Evolutionary conservation across 2,888 invertebrate species (phyloP).

Genomic region (Meganola albula): DNA sequence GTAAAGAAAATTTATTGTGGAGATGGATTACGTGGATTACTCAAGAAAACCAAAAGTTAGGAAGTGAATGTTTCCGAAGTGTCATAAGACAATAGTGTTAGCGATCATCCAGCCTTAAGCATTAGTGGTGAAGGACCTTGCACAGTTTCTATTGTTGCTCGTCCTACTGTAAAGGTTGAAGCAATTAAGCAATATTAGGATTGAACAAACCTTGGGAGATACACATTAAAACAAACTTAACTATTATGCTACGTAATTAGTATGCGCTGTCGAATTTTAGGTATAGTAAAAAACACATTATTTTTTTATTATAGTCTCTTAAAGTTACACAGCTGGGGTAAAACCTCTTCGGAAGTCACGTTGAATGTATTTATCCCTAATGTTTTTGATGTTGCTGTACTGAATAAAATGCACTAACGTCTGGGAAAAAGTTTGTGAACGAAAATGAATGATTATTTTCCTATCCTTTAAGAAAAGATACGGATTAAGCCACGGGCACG

Average conservation of each 20-base stretch:
- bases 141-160: slow-evolving; percentile 52
- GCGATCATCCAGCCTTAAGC: slow-evolving; percentile 46
- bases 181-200: slow-evolving; percentile 63
- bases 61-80: slow-evolving; percentile 59
- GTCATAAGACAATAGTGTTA: slow-evolving; percentile 47
- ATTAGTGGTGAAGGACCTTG: slow-evolving; percentile 44
- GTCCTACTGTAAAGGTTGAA: slow-evolving; percentile 51
- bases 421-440: too few relatives aligned
- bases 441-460: too few relatives aligned
- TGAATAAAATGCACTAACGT: too few relatives aligned
- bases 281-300: too few relatives aligned
- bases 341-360: too few relatives aligned
- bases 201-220: slow-evolving; percentile 49
- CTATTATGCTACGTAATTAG: slow-evolving; percentile 18
- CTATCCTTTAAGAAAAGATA: too few relatives aligned
- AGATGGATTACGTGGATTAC: slow-evolving; percentile 45
- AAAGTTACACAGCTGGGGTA: too few relatives aligned
- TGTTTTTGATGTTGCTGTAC: too few relatives aligned
- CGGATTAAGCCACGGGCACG: too few relatives aligned
- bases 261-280: slow-evolving; percentile 23
- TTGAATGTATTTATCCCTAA: too few relatives aligned
- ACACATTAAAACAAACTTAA: slow-evolving; percentile 27
- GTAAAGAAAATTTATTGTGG: too few relatives aligned
- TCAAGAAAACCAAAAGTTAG: slow-evolving; percentile 47
- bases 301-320: too few relatives aligned